Evolutionary conservation across 1,140 invertebrate species (phyloP).

Genomic region (Drusus annulatus): DNA sequence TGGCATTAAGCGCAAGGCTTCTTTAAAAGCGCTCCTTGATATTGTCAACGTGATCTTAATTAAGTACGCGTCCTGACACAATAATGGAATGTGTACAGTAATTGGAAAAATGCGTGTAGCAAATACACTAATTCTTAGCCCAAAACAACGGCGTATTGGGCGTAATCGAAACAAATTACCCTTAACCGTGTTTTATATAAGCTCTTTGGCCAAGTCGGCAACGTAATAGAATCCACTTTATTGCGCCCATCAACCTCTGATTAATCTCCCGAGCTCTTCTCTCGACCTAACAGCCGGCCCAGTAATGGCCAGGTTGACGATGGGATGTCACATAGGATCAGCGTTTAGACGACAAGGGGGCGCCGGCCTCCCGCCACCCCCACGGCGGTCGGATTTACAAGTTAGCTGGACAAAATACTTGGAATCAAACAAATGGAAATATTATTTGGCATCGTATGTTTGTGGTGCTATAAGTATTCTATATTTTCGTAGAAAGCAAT

Average conservation of each 20-base stretch:
- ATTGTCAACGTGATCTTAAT: too few relatives aligned
- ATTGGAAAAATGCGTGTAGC: constrained; percentile 40
- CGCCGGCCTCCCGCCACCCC: not conserved
- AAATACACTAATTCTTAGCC: constrained; percentile 22
- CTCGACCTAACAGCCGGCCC: constrained; percentile 42
- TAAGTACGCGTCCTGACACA: too few relatives aligned
- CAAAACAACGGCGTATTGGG: constrained; percentile 5
- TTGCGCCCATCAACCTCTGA: constrained; percentile 54
- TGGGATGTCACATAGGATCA: constrained; percentile 27
- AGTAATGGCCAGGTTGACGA: constrained; percentile 46
- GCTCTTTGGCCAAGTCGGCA: constrained; percentile 34
- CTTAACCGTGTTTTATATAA: constrained; percentile 28
- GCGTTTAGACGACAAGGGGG: not conserved
- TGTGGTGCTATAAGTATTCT: too few relatives aligned
- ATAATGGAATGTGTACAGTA: not conserved
- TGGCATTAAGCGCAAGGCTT: too few relatives aligned
- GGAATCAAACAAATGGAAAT: too few relatives aligned
- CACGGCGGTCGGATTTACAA: not conserved
- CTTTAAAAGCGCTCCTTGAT: too few relatives aligned
- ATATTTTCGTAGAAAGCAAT: too few relatives aligned
- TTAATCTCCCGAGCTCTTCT: constrained; percentile 54
- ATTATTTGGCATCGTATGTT: too few relatives aligned
- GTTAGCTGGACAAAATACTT: not conserved
- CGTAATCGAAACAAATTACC: constrained; percentile 41
- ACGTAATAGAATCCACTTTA: constrained; percentile 58